Evolutionary conservation across 2,797 vertebrate genomes (phyloP), one percentile per base, ranked within the genome.

Genomic region (Artibeus jamaicensis): DNA sequence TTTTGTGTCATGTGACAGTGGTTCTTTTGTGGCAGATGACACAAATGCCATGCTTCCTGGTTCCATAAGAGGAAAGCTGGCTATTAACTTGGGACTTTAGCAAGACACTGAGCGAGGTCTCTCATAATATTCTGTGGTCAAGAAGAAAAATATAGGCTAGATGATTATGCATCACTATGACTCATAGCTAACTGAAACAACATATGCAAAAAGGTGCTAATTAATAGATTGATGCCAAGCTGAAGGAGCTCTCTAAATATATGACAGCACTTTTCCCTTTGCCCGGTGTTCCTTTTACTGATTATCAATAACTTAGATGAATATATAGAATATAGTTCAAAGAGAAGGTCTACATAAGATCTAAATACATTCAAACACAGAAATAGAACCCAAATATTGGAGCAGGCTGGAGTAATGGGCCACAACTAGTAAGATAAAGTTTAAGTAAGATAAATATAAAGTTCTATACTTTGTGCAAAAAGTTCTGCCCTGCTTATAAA

Each of bases 111-210:
- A 87, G 59, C 93, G 95, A 95, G n/a, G 50, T 93, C 26, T 74
- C 67, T 96, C 71, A 91, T 89, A 95, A 83, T 83, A 83, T 89
- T 71, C 79, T 71, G 53, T 95, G 62, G 78, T 97, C 77, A 94
- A 93, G 79, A 94, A 89, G 86, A 91, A 95, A 96, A 91, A 89
- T 86, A 91, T 22, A 92, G 78, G 55, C 62, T 94, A 57, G 62
- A 84, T 92, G 78, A 89, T 62, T 74, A 39, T 59, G 88, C 62
- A 76, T 94, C 74, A 96, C 89, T 29, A 90, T 92, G 78, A 94
- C 83, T 92, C 90, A 90, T 82, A 91, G 68, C 55, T 91, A n/a
- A 34, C 10, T 94, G 90, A 92, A 90, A 91, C 92, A 97, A 78
- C 55, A 90, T 93, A 90, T 5, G 21, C 39, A 81, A 76, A 96